Percentiles rank a stretch among this genome's conserved stretches.
Conservation (phyloP, 2,797 vertebrate species). For the Synanceia verrucosa region DNA sequence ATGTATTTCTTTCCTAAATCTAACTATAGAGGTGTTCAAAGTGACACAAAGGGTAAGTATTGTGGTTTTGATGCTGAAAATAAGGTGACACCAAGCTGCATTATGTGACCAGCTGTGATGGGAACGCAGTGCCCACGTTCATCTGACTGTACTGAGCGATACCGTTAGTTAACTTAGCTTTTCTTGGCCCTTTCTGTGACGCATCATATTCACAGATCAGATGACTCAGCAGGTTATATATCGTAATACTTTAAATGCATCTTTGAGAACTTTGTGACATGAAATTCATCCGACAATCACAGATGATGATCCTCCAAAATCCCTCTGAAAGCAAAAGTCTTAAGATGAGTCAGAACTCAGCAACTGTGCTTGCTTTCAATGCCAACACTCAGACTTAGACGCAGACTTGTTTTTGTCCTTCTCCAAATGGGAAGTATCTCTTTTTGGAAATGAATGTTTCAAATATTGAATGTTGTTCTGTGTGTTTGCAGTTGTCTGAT, state of each 20-base stretch:
- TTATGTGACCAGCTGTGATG: no score
- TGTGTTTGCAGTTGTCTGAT: conserved; percentile 23
- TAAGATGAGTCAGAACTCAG: conserved; percentile 56
- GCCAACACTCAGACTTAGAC: conserved; percentile 31
- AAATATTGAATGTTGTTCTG: conserved; percentile 10
- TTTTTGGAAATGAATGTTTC: conserved; percentile 19
- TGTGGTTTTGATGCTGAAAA: no score
- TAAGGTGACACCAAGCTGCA: no score
- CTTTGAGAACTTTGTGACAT: conserved; percentile 50
- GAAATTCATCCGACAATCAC: conserved; percentile 45
- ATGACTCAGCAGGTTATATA: conserved; percentile 30
- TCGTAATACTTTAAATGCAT: conserved; percentile 38
- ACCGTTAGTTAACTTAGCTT: conserved; percentile 11
- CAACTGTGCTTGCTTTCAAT: conserved; percentile 45
- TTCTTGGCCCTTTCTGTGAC: background rate
- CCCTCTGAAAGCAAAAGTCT: conserved; percentile 56
- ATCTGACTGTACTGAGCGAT: background rate
- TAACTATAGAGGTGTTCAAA: no score
- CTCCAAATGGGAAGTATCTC: conserved; percentile 13
- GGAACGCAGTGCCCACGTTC: no score
- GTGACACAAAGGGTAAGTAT: no score
- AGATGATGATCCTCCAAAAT: conserved; percentile 53
- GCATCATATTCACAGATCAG: conserved; percentile 5
- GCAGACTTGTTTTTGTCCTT: conserved; percentile 10
- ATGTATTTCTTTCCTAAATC: no score